Conservation (phyloP, 2,888 invertebrate genomes). For the Gnatocerus cornutus region DNA sequence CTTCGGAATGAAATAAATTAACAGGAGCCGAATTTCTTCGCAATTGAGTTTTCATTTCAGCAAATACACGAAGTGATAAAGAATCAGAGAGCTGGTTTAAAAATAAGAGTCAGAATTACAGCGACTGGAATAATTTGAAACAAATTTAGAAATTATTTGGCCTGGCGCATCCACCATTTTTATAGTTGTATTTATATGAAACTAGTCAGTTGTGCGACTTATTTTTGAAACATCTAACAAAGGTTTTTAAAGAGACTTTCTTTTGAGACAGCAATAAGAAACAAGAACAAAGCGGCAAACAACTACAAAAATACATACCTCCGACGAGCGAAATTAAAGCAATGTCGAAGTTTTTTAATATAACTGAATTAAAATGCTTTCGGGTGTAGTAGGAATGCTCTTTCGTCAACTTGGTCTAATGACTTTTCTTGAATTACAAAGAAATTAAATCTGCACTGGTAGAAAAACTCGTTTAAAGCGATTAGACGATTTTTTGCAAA, state of each 20-base stretch:
- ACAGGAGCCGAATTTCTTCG: not conserved
- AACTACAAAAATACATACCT: conserved; percentile 43
- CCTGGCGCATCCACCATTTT: too few relatives aligned
- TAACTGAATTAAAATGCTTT: conserved; percentile 52
- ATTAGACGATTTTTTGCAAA: conserved; percentile 16
- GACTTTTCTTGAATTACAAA: conserved; percentile 38
- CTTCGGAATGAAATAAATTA: not conserved
- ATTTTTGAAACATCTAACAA: too few relatives aligned
- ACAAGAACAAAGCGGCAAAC: conserved; percentile 8
- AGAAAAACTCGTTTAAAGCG: conserved; percentile 11
- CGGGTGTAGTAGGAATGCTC: conserved; percentile 51
- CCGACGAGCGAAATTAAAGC: conserved; percentile 50
- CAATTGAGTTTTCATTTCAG: not conserved
- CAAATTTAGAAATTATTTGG: too few relatives aligned
- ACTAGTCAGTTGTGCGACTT: too few relatives aligned
- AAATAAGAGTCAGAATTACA: too few relatives aligned
- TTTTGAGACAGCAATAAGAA: not conserved
- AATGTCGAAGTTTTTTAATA: conserved; percentile 54
- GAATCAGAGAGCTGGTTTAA: too few relatives aligned
- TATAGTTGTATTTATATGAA: too few relatives aligned
- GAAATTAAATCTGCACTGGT: conserved; percentile 31
- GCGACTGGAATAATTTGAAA: too few relatives aligned
- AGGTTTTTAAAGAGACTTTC: too few relatives aligned
- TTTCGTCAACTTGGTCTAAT: conserved; percentile 49
- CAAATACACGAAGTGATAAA: not conserved